These are phyloP conservation scores for Semotilus atromaculatus DNA, from an alignment of 2,797 vertebrate species.

Conservation along the genomic window DNA sequence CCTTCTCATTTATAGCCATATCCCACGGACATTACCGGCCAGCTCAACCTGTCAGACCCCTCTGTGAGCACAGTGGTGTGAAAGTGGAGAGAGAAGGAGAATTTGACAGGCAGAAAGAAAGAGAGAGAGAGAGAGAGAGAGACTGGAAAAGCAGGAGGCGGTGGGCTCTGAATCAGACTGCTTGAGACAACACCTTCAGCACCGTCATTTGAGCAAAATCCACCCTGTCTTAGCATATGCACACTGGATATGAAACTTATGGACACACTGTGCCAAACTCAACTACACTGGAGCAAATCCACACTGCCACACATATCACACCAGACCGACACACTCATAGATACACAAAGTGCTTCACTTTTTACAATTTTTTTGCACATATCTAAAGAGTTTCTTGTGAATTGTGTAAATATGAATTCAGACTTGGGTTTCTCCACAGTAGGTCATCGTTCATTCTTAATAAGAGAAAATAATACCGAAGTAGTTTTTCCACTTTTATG, in stretches of 20 bases:
- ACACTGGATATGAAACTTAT: conserved; percentile 32
- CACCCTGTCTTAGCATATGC: conserved; percentile 11
- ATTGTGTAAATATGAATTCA: conserved; percentile 30
- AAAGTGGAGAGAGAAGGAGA: conserved; percentile 65
- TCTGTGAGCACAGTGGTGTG: conserved; percentile 98
- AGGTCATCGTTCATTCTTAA: background rate
- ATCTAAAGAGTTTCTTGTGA: background rate
- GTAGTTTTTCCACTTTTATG: conserved; percentile 27
- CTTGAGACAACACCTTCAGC: conserved; percentile 42
- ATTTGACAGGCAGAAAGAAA: conserved; percentile 44
- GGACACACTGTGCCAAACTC: conserved; percentile 51
- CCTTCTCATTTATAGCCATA: conserved; percentile 86
- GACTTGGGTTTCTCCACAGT: conserved; percentile 16
- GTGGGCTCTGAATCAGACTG: conserved; percentile 46
- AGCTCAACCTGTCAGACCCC: conserved; percentile 97
- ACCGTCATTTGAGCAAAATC: conserved; percentile 41
- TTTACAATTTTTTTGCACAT: conserved; percentile 23
- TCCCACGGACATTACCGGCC: conserved; percentile 94
- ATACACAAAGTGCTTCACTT: conserved; percentile 27
- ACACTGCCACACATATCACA: conserved; percentile 36
- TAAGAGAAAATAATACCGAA: background rate
- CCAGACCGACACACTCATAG: conserved; percentile 5
- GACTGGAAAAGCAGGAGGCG: conserved; percentile 44
- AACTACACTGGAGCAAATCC: conserved; percentile 20
- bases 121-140: conserved; percentile 27